Conservation (phyloP, 2,888 invertebrate species). For the Eurytoma californica region DNA sequence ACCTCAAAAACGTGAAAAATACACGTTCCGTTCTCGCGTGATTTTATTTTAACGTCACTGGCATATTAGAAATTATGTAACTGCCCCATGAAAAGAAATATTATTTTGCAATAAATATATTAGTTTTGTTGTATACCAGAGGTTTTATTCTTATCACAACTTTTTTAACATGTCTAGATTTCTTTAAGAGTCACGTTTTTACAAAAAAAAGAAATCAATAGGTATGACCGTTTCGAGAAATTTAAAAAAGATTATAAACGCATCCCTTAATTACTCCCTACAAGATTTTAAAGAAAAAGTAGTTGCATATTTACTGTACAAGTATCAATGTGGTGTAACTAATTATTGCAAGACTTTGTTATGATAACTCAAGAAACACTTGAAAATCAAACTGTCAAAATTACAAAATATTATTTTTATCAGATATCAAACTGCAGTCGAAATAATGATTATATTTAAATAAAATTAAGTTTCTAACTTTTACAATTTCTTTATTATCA, state of each 20-base stretch:
- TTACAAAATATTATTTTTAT: neutral
- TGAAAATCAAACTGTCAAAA: conserved; percentile 24
- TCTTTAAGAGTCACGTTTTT: conserved; percentile 33
- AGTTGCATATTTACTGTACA: no score
- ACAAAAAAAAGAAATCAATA: conserved; percentile 7
- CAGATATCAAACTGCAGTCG: neutral
- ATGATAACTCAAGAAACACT: neutral
- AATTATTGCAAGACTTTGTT: no score
- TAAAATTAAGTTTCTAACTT: no score
- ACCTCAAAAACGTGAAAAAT: conserved; percentile 50
- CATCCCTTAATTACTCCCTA: no score
- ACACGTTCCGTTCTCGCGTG: conserved; percentile 14
- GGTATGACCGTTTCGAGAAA: neutral
- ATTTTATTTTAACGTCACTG: conserved; percentile 46
- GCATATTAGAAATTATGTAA: conserved; percentile 54
- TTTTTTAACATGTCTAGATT: conserved; percentile 12
- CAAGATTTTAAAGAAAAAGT: no score
- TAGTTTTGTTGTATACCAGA: neutral
- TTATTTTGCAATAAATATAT: neutral
- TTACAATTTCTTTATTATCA: no score
- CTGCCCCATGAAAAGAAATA: conserved; percentile 20
- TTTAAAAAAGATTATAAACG: no score
- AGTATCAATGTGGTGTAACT: no score
- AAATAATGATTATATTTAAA: no score
- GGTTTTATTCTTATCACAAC: conserved; percentile 14